Base-by-base conservation (phyloP, 2,797 vertebrate genomes). In the Masticophis lateralis region DNA sequence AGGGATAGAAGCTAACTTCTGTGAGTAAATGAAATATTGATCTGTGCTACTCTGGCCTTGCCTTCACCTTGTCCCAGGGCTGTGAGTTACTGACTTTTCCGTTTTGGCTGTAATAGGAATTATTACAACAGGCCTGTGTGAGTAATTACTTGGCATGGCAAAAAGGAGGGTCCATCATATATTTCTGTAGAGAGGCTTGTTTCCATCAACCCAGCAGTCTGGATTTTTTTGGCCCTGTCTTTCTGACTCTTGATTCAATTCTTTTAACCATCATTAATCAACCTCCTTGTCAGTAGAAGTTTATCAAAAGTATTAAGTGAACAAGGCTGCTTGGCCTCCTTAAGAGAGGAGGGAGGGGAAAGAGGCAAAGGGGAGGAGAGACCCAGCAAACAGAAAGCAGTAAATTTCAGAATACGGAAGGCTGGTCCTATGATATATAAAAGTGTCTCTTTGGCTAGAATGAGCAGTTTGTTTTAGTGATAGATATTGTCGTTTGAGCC, bases 1-100 rank as follows among this genome's bases (percentile, higher is more conserved):
- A 98, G 98, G 98, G 98, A 98, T 97, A 98, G 98, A 98, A 98
- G 98, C 98, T 98, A 98, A 98, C 98, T 98, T 97, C 98, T 98
- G 98, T 97, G 98, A 99, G 99, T 99, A 99, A 99, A 99, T 99
- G 99, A 99, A 99, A 99, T 99, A 99, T 99, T 99, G 99, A 99
- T 99, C 99, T 98, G 94, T 97, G 97, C 98, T 98, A 98, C 98
- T 97, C 98, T 99, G 99, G 99, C 99, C 99, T 99, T 99, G 98
- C 99, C 99, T 99, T 99, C 99, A 99, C 99, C 99, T 99, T 99
- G 99, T 99, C 98, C 98, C 98, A 98, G 98, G 95, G 98, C 97
- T 98, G 98, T 99, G 99, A 99, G 98, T 99, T 99, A 99, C 99
- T 98, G 99, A 99, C 98, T 99, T 99, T 99, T 99, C 98, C 98